These are phyloP conservation scores for Pseudochromis fuscus DNA, from an alignment of 2,797 vertebrate species.

Conservation along the genomic window DNA sequence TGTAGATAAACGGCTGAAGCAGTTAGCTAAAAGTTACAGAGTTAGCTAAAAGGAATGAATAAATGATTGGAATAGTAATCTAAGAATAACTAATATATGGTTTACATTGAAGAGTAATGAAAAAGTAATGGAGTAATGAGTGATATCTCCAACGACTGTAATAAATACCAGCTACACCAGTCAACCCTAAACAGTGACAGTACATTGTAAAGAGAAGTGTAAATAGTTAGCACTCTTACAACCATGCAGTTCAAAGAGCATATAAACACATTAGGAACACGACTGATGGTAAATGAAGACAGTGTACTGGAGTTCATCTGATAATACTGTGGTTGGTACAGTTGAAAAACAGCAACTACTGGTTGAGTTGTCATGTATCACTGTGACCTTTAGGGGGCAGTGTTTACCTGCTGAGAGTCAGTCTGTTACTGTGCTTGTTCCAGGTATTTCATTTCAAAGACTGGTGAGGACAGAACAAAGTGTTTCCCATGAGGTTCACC, in stretches of 20 bases:
- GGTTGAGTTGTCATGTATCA: not conserved
- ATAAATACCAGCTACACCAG: too few relatives aligned
- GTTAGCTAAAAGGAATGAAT: too few relatives aligned
- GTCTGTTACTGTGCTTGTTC: not conserved
- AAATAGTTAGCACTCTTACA: not conserved
- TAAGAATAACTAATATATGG: too few relatives aligned
- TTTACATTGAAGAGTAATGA: too few relatives aligned
- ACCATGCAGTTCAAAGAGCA: not conserved
- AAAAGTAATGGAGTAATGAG: too few relatives aligned
- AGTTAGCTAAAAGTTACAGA: too few relatives aligned
- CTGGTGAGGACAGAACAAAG: conserved; percentile 89
- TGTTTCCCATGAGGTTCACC: conserved; percentile 72
- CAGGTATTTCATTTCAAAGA: conserved; percentile 92
- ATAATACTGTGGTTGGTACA: too few relatives aligned
- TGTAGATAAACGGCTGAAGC: too few relatives aligned
- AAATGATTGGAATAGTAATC: too few relatives aligned
- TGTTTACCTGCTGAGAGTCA: conserved; percentile 15
- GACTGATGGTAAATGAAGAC: not conserved
- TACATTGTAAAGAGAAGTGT: not conserved
- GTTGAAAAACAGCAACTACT: not conserved
- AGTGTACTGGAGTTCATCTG: too few relatives aligned
- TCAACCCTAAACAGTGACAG: too few relatives aligned
- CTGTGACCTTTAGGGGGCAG: conserved; percentile 21
- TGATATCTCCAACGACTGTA: too few relatives aligned
- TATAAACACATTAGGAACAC: not conserved